Percentiles rank a stretch among this genome's conserved stretches.
Evolutionary conservation across 37 sponge, comb jelly and placozoan genomes (phyloP).

Genomic region (Bolinopsis microptera): DNA sequence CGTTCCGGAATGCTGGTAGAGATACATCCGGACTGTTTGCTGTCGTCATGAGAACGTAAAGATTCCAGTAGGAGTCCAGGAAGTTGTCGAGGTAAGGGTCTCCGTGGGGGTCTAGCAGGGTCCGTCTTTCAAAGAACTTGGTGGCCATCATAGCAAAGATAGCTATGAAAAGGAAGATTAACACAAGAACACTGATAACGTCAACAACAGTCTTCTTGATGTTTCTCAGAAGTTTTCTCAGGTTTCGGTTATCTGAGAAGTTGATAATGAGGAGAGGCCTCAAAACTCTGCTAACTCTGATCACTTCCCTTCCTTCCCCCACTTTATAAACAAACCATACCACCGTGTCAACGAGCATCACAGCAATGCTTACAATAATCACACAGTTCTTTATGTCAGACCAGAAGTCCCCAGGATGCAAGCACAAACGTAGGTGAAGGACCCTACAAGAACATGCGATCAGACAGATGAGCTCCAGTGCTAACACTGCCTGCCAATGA

Average conservation of each 20-base stretch:
- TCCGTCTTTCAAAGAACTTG: constrained; percentile 38
- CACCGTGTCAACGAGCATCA: not conserved
- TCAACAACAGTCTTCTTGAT: constrained; percentile 34
- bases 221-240: not conserved
- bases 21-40: constrained; percentile 71
- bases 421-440: not conserved
- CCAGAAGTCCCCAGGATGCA: constrained; percentile 9
- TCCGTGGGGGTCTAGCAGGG: not conserved
- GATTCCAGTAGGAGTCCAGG: constrained; percentile 61
- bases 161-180: constrained; percentile 31
- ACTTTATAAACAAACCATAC: constrained; percentile 15
- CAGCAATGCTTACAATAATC: not conserved
- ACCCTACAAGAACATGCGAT: not conserved
- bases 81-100: constrained; percentile 59
- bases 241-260: constrained; percentile 25
- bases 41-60: constrained; percentile 68
- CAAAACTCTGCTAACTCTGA: not conserved
- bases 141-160: constrained; percentile 53
- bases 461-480: constrained; percentile 13
- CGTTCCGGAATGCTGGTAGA: constrained; percentile 64
- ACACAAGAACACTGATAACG: constrained; percentile 11
- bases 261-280: constrained; percentile 44
- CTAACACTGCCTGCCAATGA: constrained; percentile 1
- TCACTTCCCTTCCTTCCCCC: not conserved
- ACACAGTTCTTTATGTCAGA: constrained; percentile 29